These are phyloP conservation scores for Parauchenoglanis ngamensis DNA, from an alignment of 2,797 vertebrate species.

Conservation along the genomic window DNA sequence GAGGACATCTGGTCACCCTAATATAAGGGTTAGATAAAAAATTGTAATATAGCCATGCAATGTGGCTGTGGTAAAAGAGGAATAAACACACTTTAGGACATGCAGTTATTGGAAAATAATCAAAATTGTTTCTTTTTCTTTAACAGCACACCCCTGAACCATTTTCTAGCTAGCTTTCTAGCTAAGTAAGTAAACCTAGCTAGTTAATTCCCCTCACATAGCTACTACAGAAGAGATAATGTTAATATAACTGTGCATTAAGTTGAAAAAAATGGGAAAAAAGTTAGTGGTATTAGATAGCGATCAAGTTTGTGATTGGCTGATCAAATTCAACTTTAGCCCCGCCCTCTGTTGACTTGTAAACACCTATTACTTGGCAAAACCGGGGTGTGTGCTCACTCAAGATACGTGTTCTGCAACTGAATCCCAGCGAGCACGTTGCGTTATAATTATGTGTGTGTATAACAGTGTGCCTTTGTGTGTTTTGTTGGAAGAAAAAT, in stretches of 20 bases:
- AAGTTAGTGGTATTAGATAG: neutral
- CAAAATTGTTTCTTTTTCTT: neutral
- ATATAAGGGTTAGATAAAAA: too few relatives aligned
- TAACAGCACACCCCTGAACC: neutral
- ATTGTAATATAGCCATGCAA: too few relatives aligned
- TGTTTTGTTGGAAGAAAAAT: neutral
- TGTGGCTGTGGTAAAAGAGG: too few relatives aligned
- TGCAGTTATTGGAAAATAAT: too few relatives aligned
- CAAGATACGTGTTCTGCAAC: neutral
- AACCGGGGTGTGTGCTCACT: neutral
- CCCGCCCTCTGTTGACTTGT: neutral
- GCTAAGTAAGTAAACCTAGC: neutral
- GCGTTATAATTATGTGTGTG: neutral
- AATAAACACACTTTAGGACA: too few relatives aligned
- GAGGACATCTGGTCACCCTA: too few relatives aligned
- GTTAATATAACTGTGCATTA: neutral
- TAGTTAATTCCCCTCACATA: neutral
- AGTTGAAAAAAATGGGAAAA: neutral
- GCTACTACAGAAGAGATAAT: neutral
- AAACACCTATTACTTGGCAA: neutral
- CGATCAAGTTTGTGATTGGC: neutral
- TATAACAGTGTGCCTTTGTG: neutral
- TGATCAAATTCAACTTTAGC: neutral
- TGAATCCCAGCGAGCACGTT: neutral
- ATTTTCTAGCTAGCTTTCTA: neutral